Evolutionary conservation across 2,888 invertebrate genomes (phyloP), one percentile per base, ranked within the genome.

Genomic region (Cantharis nigra): DNA sequence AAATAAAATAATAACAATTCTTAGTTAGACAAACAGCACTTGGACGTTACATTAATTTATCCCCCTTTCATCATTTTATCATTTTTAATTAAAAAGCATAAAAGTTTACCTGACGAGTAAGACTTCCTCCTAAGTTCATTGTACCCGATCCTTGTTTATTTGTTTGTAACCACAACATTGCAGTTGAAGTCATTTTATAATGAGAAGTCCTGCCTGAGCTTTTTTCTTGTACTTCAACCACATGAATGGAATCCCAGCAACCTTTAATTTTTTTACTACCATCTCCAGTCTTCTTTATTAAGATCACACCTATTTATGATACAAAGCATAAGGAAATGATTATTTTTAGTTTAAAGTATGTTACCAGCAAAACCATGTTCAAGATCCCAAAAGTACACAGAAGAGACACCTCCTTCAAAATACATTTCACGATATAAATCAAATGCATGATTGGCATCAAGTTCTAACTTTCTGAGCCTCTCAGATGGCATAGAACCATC

Each of bases 221-320:
- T 89, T 98, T 98, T 88, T 98, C 98, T 87, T 97, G 97, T 1
- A 99, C 98, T 90, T 99, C 99, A 14, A 99, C 97, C 0, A 99
- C 99, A 87, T 99, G 99, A 86, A 99, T 98, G 2, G 99, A 99
- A 88, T 99, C 99, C 99, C 99, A 99, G 89, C 99, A 99, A 1
- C 99, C 99, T 88, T 98, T 98, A 84, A 99, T 99, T 90, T 97
- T 98, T 90, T 97, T 98, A 63, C 98, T 98, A 14, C 98, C 98
- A 89, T 99, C 98, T 0, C 98, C 99, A 0, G 97, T 98, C 90
- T 99, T 99, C 89, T 99, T 99, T 85, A 99, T 99, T 84, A 99
- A 91, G 86, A 99, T 98, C 63, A 98, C 99, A 83, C 97, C 97
- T 90, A 92, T n/a, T 49, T n/a, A 49, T n/a, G 2, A 7, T 5